phyloP scores from a whole-genome alignment of 2,113 vertebrate genomes.

The Thalassarche chlororhynchos region DNA sequence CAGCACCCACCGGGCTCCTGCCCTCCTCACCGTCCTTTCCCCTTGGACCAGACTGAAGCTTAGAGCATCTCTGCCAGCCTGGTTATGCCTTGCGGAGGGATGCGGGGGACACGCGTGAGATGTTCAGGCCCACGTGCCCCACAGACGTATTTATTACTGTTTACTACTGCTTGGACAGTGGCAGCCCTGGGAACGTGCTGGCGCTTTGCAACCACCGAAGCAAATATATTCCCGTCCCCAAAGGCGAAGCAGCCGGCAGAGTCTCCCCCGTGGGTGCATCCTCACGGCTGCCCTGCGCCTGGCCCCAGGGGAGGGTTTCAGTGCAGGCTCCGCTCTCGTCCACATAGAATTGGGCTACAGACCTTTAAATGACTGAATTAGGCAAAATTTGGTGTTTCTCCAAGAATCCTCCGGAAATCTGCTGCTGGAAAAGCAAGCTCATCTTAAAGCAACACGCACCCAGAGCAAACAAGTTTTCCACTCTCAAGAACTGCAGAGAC shows the following conservation, averaged over 20 bases:
- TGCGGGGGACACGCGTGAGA: fast-evolving
- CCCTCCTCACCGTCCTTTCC: background rate
- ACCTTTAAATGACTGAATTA: constrained; percentile 46
- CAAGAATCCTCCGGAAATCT: constrained; percentile 67
- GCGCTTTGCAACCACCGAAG: fast-evolving
- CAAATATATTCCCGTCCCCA: fast-evolving
- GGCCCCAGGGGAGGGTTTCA: background rate
- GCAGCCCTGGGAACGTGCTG: background rate
- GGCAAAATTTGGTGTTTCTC: constrained; percentile 58
- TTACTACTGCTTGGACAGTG: background rate
- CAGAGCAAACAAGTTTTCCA: background rate
- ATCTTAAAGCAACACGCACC: constrained; percentile 10
- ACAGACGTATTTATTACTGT: fast-evolving
- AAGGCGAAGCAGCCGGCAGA: fast-evolving
- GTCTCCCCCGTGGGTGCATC: fast-evolving
- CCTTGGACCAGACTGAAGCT: background rate
- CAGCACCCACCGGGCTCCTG: background rate
- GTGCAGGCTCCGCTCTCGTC: fast-evolving
- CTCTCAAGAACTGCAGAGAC: background rate
- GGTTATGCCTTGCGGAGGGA: fast-evolving
- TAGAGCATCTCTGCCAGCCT: background rate
- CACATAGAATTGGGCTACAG: background rate
- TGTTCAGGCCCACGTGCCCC: background rate
- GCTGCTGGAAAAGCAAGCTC: constrained; percentile 66
- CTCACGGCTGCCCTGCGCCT: background rate